Base-by-base conservation (phyloP, 2,113 vertebrate species). In the Plestiodon gilberti region DNA sequence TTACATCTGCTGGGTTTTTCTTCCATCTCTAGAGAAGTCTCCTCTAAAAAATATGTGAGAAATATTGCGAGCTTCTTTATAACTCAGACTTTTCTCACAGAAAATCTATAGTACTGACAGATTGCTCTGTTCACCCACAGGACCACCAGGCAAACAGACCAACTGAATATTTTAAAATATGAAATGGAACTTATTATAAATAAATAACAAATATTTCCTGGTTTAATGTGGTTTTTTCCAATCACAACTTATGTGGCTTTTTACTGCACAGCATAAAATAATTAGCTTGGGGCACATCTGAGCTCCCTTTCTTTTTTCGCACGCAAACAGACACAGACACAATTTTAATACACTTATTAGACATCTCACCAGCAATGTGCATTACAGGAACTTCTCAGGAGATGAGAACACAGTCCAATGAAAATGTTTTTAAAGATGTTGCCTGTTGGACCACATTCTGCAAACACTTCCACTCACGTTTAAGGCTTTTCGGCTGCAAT, bases 1-100 rank as follows among this genome's bases (percentile, higher is more conserved):
- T 93, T 91, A 73, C 62, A n/a, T 90, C 88, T 73, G 67, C 38
- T 78, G 52, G 35, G 25, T 78, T 77, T 76, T 90, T 86, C 61
- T 88, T 61, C 79, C 86, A 75, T 0, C 0, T 80, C 89, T 70
- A 28, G 70, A 9, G 10, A 59, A 0, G 38, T 86, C 38, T 69
- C 22, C 57, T 89, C 35, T 55, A 61, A 90, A 48, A 83, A 40
- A 88, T 85, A 38, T 22, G 22, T 0, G 0, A 0, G 0, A 76
- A 89, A 89, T 57, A 83, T 40, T 28, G 67, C 78, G 80, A 88
- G 83, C 52, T 38, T 85, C 74, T 83, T 33, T 8, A 33, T 8
- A 43, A 38, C 65, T 43, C 22, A 28, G 3, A 23, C 55, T 86
- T 92, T 74, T 79, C 83, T 18, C 25, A 30, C 35, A 67, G 67